Evolutionary conservation across 2,888 invertebrate genomes (phyloP).

Genomic region (Cantharis rufa): DNA sequence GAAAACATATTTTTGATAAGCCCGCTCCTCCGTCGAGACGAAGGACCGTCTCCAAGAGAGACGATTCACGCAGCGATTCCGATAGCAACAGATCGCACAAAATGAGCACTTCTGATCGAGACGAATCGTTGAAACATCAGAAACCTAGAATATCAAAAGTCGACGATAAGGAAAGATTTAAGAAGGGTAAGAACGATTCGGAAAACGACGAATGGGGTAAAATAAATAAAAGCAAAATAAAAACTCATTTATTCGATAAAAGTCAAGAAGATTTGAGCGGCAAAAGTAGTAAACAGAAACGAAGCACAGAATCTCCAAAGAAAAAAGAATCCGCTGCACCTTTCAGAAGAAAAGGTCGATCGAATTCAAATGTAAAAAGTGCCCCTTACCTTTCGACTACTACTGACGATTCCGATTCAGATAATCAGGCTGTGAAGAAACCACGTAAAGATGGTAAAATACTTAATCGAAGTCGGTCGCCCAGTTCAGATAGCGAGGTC

Average conservation of each 20-base stretch:
- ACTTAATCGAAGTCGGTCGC: slow-evolving; percentile 32
- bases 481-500: slow-evolving; percentile 40
- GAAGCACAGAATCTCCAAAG: slow-evolving; percentile 39
- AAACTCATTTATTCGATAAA: slow-evolving; percentile 31
- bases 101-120: slow-evolving; percentile 34
- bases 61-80: slow-evolving; percentile 37
- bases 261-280: slow-evolving; percentile 17
- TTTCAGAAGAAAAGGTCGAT: slow-evolving; percentile 53
- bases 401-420: slow-evolving; percentile 53
- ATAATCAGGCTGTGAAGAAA: slow-evolving; percentile 44
- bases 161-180: slow-evolving; percentile 35
- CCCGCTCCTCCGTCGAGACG: slow-evolving; percentile 40
- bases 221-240: slow-evolving; percentile 44
- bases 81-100: slow-evolving; percentile 39
- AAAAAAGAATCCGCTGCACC: slow-evolving; percentile 47
- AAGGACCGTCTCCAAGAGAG: slow-evolving; percentile 41
- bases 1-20: slow-evolving; percentile 40
- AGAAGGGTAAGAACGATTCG: slow-evolving; percentile 39
- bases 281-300: slow-evolving; percentile 36
- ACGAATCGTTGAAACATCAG: slow-evolving; percentile 38
- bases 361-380: slow-evolving; percentile 49
- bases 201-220: slow-evolving; percentile 51
- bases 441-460: slow-evolving; percentile 24
- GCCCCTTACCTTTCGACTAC: slow-evolving; percentile 44
- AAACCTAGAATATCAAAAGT: slow-evolving; percentile 38